A percentile compares a stretch with the other conserved stretches of the same genome.
phyloP scores from a whole-genome alignment of 2,797 vertebrate genomes.

The Clarias platycephalus region DNA sequence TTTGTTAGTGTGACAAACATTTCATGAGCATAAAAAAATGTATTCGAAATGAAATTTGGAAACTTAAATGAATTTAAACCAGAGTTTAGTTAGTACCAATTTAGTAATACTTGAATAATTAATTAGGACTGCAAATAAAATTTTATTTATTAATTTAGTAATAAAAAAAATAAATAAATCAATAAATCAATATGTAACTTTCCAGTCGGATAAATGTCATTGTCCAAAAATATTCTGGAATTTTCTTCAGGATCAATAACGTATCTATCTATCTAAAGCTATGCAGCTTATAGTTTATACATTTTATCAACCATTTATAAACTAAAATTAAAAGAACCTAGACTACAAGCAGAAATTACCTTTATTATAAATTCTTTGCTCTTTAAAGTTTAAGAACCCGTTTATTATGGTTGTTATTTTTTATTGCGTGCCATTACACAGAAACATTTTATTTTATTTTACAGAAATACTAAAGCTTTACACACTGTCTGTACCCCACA shows the following conservation, averaged over 20 bases:
- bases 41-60: neutral
- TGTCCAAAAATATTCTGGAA: no score
- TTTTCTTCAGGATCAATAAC: no score
- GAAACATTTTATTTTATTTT: neutral
- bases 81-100: neutral
- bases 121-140: neutral
- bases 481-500: neutral
- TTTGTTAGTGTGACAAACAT: neutral
- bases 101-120: no score
- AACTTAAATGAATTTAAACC: neutral
- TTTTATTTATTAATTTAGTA: neutral
- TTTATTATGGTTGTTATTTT: neutral
- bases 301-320: neutral
- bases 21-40: no score
- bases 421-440: neutral
- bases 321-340: neutral
- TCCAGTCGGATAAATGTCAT: no score
- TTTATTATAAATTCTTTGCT: neutral
- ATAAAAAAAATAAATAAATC: neutral
- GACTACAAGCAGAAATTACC: neutral
- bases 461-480: neutral
- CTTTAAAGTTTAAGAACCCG: neutral
- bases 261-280: no score
- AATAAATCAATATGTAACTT: neutral
- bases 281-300: neutral